phyloP scores from a whole-genome alignment of 2,797 vertebrate genomes.

The Anguilla megastoma region DNA sequence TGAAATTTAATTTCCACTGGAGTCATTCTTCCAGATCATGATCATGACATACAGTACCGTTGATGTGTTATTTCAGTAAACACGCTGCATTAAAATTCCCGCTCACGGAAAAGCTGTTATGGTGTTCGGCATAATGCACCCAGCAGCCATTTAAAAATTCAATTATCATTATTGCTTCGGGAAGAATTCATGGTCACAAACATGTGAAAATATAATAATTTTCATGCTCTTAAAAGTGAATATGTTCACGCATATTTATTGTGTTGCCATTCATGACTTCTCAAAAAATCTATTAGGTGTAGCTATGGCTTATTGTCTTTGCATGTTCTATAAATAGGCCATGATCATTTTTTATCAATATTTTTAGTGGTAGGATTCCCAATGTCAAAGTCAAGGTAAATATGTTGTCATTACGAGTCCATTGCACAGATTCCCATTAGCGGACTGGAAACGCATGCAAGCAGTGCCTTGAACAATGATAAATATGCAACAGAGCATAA shows the following conservation, averaged over 20 bases:
- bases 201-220: background rate
- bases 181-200: background rate
- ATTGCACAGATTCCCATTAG: background rate
- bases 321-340: background rate
- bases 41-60: background rate
- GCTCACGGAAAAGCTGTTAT: background rate
- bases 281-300: background rate
- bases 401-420: background rate
- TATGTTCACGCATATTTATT: background rate
- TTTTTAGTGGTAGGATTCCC: background rate
- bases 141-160: background rate
- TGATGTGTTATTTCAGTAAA: background rate
- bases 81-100: background rate
- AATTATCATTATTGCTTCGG: background rate
- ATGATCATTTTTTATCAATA: background rate
- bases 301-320: background rate
- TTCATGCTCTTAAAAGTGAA: background rate
- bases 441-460: background rate
- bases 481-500: background rate
- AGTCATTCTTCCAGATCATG: conserved; percentile 7
- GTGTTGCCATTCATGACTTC: background rate
- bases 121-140: background rate
- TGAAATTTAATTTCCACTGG: conserved; percentile 11
- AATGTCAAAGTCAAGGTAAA: background rate
- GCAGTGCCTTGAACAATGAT: background rate